A percentile compares a stretch with the other conserved stretches of the same genome.
These are phyloP conservation scores for Thaumatotibia leucotreta DNA, from an alignment of 1,140 invertebrate genomes.

Conservation along the genomic window DNA sequence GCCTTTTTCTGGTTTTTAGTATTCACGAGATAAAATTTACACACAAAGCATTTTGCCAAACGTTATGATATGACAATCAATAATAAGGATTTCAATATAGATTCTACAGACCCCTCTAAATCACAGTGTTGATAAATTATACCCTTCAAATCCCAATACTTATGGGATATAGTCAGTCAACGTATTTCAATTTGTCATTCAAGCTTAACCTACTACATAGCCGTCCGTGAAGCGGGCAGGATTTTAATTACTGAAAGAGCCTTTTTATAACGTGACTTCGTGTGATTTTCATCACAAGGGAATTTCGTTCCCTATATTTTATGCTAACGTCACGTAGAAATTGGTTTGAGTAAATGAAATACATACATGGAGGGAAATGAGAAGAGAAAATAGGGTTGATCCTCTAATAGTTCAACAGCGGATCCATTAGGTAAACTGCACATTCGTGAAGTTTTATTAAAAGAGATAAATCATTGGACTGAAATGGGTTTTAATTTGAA, in stretches of 20 bases:
- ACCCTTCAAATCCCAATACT: not conserved
- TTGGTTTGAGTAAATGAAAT: slow-evolving; percentile 7
- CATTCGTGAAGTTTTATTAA: not conserved
- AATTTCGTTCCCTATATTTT: not conserved
- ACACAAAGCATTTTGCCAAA: too few relatives aligned
- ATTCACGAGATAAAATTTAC: too few relatives aligned
- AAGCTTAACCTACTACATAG: not conserved
- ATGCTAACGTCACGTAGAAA: not conserved
- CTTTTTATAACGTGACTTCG: not conserved
- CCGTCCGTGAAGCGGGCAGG: not conserved
- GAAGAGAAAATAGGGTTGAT: not conserved
- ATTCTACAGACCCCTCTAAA: too few relatives aligned
- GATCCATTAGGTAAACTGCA: not conserved
- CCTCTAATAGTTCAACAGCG: not conserved
- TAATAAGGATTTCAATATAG: too few relatives aligned
- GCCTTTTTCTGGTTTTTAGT: too few relatives aligned
- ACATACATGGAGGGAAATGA: not conserved
- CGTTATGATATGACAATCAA: too few relatives aligned
- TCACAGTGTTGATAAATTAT: not conserved
- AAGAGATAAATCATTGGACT: not conserved
- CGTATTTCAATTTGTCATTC: not conserved
- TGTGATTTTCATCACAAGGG: not conserved
- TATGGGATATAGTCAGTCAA: not conserved
- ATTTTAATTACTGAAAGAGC: slow-evolving; percentile 3
- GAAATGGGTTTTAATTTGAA: too few relatives aligned